phyloP scores from a whole-genome alignment of 2,888 invertebrate species.

The Meghimatium bilineatum region DNA sequence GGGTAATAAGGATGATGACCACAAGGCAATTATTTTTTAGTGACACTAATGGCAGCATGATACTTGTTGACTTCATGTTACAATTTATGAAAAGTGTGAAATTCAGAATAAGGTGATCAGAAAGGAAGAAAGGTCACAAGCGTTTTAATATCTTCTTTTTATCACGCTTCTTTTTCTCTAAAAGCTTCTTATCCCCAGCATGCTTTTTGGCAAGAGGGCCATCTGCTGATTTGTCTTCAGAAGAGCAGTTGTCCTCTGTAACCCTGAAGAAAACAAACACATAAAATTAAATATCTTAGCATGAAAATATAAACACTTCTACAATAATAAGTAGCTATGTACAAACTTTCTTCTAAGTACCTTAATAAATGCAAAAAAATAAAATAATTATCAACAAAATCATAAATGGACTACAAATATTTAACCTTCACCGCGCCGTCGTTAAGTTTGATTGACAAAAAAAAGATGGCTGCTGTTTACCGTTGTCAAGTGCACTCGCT shows the following conservation, averaged over 20 bases:
- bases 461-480: no score
- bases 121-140: constrained; percentile 82
- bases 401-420: no score
- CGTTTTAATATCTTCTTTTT: constrained; percentile 90
- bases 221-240: constrained; percentile 74
- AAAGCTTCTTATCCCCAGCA: constrained; percentile 82
- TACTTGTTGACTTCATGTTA: not conserved
- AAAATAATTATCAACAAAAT: no score
- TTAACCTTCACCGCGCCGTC: no score
- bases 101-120: constrained; percentile 2
- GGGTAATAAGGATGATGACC: not conserved
- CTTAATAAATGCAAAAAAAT: no score
- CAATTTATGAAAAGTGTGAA: constrained; percentile 16
- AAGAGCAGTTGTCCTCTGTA: constrained; percentile 55
- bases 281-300: not conserved
- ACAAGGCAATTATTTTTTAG: not conserved
- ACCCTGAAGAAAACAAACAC: constrained; percentile 47
- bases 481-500: no score
- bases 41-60: constrained; percentile 13
- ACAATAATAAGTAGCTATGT: no score
- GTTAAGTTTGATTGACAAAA: no score
- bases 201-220: constrained; percentile 90
- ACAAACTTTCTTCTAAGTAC: no score
- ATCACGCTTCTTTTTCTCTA: constrained; percentile 86
- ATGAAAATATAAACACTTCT: no score